Base-by-base conservation (phyloP, 1,140 invertebrate species). In the Acyrthosiphon pisum region DNA sequence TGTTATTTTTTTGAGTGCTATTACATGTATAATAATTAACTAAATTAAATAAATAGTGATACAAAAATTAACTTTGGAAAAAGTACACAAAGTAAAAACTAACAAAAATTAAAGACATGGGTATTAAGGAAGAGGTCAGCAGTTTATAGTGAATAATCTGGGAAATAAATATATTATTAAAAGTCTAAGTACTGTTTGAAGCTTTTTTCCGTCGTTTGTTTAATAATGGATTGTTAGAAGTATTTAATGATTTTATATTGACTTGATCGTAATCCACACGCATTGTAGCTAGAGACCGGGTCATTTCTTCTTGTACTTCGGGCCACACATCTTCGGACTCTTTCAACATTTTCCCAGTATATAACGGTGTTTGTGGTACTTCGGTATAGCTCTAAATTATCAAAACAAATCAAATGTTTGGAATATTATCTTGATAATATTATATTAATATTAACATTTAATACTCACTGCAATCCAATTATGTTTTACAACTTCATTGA, bases 231-330 rank as follows among this genome's bases (percentile, higher is more conserved):
- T 99, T 99, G 95, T 98, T 99, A 35, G 98, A 98, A 94, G 98
- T 97, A 94, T 98, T 98, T 93, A 99, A 95, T 76, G 97, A 97
- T 96, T 99, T 99, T 90, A 99, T 97, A 95, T 97, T 97, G 84
- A 98, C 97, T 96, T 96, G 95, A 95, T 99, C 98, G 95, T 98
- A 99, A 95, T 99, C 98, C 2, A 99, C 98, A 91, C 99, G 96
- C 99, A 99, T 99, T 91, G 98, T 99, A 60, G 98, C 98, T 76
- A 99, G 95, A 0, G 99, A 99, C 93, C 98, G 97, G 1, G 98
- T 99, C 98, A 99, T 99, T 96, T 99, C 99, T 95, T 99, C 99
- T 96, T 99, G 98, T 30, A 99, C 98, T 95, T 99, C 99, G 7
- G 97, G 97, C 99, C 99, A 99, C 50, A 97, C 96, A 93, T 99